These are phyloP conservation scores for Diploscapter pachys DNA, from an alignment of 1,140 invertebrate species.

Conservation along the genomic window DNA sequence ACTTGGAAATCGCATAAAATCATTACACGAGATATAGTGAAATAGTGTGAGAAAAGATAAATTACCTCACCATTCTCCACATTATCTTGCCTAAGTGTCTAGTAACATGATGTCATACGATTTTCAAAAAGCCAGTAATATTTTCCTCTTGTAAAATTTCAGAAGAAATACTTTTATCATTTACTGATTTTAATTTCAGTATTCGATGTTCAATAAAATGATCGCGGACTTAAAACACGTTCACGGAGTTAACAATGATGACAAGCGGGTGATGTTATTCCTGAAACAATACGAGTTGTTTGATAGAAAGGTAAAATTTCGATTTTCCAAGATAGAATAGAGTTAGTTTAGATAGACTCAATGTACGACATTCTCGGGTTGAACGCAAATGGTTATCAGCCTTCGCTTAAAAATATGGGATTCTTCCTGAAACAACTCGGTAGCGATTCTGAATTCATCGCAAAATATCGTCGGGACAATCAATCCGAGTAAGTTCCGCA, in stretches of 20 bases:
- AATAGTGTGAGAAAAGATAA: not conserved
- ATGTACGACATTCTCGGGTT: slow-evolving; percentile 21
- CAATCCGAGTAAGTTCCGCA: not conserved
- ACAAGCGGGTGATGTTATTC: slow-evolving; percentile 51
- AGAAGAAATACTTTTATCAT: not conserved
- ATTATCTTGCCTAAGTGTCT: not conserved
- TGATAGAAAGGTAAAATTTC: slow-evolving; percentile 36
- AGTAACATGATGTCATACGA: too few relatives aligned
- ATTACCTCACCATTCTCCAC: not conserved
- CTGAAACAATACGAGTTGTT: slow-evolving; percentile 48
- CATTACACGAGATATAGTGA: too few relatives aligned
- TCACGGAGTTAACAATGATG: slow-evolving; percentile 46
- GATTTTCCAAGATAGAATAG: not conserved
- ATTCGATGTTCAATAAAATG: slow-evolving; percentile 47
- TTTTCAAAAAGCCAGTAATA: too few relatives aligned
- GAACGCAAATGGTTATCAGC: slow-evolving; percentile 34
- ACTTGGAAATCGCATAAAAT: too few relatives aligned
- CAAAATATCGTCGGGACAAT: slow-evolving; percentile 14
- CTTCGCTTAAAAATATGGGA: slow-evolving; percentile 42
- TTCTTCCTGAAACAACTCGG: slow-evolving; percentile 48
- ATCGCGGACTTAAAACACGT: slow-evolving; percentile 48
- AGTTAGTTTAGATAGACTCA: not conserved
- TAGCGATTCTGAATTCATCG: slow-evolving; percentile 38
- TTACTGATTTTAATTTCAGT: slow-evolving; percentile 35
- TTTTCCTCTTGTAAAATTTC: too few relatives aligned